Evolutionary conservation across 1,140 invertebrate genomes (phyloP), one percentile per base, ranked within the genome.

Genomic region (Cherax destructor): DNA sequence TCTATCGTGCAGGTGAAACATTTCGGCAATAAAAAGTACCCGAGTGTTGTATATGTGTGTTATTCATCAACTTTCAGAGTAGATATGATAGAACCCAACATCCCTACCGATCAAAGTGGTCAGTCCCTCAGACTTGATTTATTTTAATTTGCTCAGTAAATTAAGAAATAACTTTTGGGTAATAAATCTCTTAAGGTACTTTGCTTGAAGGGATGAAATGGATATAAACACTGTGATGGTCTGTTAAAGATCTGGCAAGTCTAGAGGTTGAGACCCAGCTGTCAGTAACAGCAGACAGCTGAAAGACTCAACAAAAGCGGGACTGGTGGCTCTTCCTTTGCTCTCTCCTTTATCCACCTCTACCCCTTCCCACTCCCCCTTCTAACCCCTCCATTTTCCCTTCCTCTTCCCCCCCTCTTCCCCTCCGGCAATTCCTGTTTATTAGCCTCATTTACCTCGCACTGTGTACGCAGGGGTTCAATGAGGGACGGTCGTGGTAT

Each of bases 221-320:
- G 77, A 81, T 56, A 88, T 74, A 88, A 76, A 88, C 52, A 65
- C 72, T 18, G 79, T 69, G 59, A 69, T 76, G 65, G 30, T 52
- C 61, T 13, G 30, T 50, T 18, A 59, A 56, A 69, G 59, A 59
- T 47, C 61, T 88, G 88, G 83, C 88, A 83, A 80, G 86, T 59
- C 69, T 77, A 78, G 72, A 59, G 83, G 76, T 30, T 91, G 88
- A 91, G 76, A 74, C 41, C 88, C 52, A 56, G 30, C 52, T 47
- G 88, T 91, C 88, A 91, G 65, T 59, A 30, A 24, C 88, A 85
- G 88, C 59, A 69, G 88, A 91, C 88, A 91, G 88, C 50, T 84
- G 81, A 81, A 90, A 90, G 88, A 61, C 50, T 72, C 74, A 24
- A 91, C 88, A 91, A 91, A 91, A 79, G 88, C 81, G 81, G 88